Percentiles rank a stretch among this genome's conserved stretches.
These are phyloP conservation scores for Acinonyx jubatus DNA, from an alignment of 2,113 vertebrate genomes.

Conservation along the genomic window DNA sequence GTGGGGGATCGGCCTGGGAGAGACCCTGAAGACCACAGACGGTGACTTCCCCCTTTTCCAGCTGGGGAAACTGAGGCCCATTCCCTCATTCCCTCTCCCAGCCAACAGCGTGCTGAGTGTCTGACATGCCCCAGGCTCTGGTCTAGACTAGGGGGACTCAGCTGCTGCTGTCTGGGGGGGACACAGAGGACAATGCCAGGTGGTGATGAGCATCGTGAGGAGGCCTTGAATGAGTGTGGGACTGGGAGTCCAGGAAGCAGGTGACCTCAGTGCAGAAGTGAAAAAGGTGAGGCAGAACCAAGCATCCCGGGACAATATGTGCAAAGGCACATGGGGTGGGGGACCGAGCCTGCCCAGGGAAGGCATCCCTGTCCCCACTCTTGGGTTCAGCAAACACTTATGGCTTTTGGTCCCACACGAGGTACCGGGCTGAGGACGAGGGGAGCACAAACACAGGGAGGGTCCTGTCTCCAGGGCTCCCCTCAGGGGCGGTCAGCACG, in stretches of 20 bases:
- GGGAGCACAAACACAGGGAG: not conserved
- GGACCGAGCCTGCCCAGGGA: not conserved
- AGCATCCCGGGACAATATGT: not conserved
- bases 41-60: not conserved
- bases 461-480: not conserved
- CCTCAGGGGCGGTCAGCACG: accelerated
- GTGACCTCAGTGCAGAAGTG: not conserved
- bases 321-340: not conserved
- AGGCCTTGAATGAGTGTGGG: not conserved
- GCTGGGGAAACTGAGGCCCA: not conserved
- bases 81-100: too few species aligned
- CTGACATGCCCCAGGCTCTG: not conserved
- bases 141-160: not conserved
- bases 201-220: accelerated
- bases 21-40: not conserved
- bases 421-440: not conserved
- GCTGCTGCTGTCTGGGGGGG: not conserved
- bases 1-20: not conserved
- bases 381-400: too few species aligned
- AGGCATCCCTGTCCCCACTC: not conserved
- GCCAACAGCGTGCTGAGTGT: too few species aligned
- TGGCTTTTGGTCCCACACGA: not conserved
- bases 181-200: not conserved
- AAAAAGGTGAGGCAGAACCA: not conserved
- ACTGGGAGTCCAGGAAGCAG: not conserved